Percentiles rank a stretch among this genome's conserved stretches.
Evolutionary conservation across 1,140 invertebrate species (phyloP).

Genomic region (Eciton burchellii): DNA sequence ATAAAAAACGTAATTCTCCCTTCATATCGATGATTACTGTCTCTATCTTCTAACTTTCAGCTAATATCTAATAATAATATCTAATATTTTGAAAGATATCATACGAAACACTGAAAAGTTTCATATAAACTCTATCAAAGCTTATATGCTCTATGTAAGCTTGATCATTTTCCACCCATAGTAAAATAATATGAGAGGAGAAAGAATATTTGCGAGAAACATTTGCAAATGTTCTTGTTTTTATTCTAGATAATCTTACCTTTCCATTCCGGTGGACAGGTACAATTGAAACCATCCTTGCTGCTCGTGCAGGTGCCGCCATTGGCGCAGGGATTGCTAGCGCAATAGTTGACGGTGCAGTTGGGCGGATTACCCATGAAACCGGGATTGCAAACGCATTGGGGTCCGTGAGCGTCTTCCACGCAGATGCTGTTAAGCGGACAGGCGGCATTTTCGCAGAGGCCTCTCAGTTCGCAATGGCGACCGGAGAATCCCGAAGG

Average conservation of each 20-base stretch:
- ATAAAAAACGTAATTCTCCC: too few species aligned
- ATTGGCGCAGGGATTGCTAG: slow-evolving; percentile 87
- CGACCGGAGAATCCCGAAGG: slow-evolving; percentile 87
- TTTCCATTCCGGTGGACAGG: slow-evolving; percentile 90
- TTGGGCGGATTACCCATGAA: slow-evolving; percentile 90
- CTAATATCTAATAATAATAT: too few species aligned
- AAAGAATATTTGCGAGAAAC: neutral
- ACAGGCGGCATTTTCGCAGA: slow-evolving; percentile 86
- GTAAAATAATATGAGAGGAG: too few species aligned
- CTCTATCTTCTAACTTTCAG: too few species aligned
- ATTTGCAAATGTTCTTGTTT: neutral
- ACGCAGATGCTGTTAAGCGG: slow-evolving; percentile 86
- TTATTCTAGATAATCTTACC: slow-evolving; percentile 82
- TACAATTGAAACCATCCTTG: slow-evolving; percentile 88
- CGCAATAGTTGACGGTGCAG: slow-evolving; percentile 88
- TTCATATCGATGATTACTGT: too few species aligned
- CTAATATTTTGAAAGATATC: too few species aligned
- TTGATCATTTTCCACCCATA: neutral
- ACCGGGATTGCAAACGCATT: slow-evolving; percentile 90
- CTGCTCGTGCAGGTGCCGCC: slow-evolving; percentile 87
- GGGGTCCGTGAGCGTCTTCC: slow-evolving; percentile 83
- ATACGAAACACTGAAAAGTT: too few species aligned
- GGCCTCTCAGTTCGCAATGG: slow-evolving; percentile 86
- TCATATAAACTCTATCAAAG: too few species aligned
- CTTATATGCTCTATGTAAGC: neutral